Percentiles rank a stretch among this genome's conserved stretches.
Evolutionary conservation across 2,113 vertebrate genomes (phyloP).

Genomic region (Bos indicus): DNA sequence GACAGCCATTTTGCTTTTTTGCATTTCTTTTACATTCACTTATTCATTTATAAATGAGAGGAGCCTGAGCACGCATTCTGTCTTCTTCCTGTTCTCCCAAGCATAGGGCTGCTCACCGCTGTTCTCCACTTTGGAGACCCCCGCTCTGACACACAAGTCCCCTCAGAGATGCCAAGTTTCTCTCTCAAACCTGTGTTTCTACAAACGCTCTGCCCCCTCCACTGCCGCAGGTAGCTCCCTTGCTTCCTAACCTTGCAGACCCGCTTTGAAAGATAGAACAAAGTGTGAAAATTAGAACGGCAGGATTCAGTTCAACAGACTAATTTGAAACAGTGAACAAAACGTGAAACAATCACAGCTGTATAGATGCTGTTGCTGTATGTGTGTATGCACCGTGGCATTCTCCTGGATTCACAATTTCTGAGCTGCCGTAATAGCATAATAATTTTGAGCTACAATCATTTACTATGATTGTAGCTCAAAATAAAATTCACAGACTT

Average conservation of each 20-base stretch:
- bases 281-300: background rate
- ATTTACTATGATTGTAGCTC: background rate
- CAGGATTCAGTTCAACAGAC: background rate
- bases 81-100: background rate
- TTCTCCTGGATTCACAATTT: background rate
- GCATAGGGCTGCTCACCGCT: accelerated
- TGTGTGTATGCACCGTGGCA: accelerated
- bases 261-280: background rate
- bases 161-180: background rate
- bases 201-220: background rate
- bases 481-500: background rate
- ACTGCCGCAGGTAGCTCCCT: background rate
- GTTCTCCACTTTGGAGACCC: background rate
- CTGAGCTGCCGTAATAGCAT: background rate
- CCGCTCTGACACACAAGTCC: background rate
- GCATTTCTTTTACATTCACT: no score
- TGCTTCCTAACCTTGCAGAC: background rate
- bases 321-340: background rate
- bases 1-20: no score
- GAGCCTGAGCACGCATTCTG: accelerated
- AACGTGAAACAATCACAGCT: background rate
- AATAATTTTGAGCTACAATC: no score
- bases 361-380: background rate
- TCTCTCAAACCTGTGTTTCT: no score
- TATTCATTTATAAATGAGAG: background rate